phyloP scores from a whole-genome alignment of 2,797 vertebrate species.

The Phrynocephalus vlangalii region DNA sequence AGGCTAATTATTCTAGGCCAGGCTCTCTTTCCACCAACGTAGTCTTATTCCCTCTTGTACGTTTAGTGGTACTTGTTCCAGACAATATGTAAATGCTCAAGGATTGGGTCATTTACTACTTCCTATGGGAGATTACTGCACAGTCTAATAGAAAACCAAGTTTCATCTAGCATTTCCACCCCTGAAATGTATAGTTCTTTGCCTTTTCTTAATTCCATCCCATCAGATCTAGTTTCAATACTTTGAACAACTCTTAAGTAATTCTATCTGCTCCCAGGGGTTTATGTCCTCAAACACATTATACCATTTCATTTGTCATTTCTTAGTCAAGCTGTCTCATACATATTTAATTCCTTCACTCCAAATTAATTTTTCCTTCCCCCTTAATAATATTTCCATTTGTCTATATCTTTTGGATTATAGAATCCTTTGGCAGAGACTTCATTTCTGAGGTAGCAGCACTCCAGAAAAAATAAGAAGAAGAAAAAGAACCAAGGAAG shows the following conservation, averaged over 20 bases:
- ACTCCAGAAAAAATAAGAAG: neutral
- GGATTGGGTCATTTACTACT: conserved; percentile 30
- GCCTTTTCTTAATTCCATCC: conserved; percentile 46
- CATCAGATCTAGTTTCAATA: conserved; percentile 33
- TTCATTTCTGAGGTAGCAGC: neutral
- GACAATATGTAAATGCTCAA: neutral
- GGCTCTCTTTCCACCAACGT: conserved; percentile 11
- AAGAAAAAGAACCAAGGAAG: conserved; percentile 10
- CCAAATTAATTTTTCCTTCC: neutral
- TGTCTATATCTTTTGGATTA: neutral
- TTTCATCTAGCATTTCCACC: conserved; percentile 26
- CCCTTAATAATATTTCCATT: conserved; percentile 48
- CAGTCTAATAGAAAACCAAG: neutral
- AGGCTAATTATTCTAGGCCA: neutral
- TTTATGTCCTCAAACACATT: conserved; percentile 37
- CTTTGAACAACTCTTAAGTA: conserved; percentile 39
- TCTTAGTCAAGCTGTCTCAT: conserved; percentile 45
- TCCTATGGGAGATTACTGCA: conserved; percentile 36
- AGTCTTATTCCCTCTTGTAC: conserved; percentile 28
- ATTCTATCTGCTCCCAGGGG: conserved; percentile 43
- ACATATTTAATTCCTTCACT: conserved; percentile 33
- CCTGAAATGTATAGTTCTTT: conserved; percentile 15
- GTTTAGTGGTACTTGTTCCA: conserved; percentile 41
- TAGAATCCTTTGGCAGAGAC: conserved; percentile 15
- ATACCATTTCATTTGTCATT: conserved; percentile 29